Evolutionary conservation across 2,888 invertebrate genomes (phyloP), one percentile per base, ranked within the genome.

Genomic region (Amiota communis): DNA sequence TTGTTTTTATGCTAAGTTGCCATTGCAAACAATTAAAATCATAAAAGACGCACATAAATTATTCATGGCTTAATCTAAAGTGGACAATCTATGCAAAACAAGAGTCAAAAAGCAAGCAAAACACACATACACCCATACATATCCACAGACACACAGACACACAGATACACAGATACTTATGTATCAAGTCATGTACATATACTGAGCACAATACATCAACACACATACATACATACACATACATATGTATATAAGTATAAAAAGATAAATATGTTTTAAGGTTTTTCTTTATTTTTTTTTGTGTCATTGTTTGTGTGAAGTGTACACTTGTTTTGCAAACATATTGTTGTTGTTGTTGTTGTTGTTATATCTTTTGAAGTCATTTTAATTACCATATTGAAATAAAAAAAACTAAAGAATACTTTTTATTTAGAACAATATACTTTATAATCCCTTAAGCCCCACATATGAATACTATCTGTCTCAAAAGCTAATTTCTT

Each of bases 41-140:
- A 87, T 87, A 87, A 88, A 86, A 88, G 87, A 87, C 86, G 88
- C 86, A 88, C 87, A 87, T 87, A 87, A 87, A 87, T 87, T 88
- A 87, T 87, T 86, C 87, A 88, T 86, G 87, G 83, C 84, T 87
- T 88, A 86, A 87, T 87, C 87, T 87, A 86, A 88, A 87, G 88
- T 87, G 87, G 88, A 88, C 87, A 87, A 87, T 87, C 87, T 87
- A 87, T 88, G 87, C 88, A 87, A 86, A 87, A 82, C 78, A 79
- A 36, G 36, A 36, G 36, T 36, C 36, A 36, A 36, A 36, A 36
- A 36, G 36, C 36, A 36, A 80, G 77, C 77, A 73, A 77, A 74
- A 74, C 72, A 76, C 63, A 53, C 74, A 72, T 70, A 47, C 70
- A 68, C 65, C 47, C 71, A 73, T 72, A 76, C 64, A 64, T 51